Evolutionary conservation across 2,797 vertebrate genomes (phyloP).

Genomic region (Hafferia zeledoni): DNA sequence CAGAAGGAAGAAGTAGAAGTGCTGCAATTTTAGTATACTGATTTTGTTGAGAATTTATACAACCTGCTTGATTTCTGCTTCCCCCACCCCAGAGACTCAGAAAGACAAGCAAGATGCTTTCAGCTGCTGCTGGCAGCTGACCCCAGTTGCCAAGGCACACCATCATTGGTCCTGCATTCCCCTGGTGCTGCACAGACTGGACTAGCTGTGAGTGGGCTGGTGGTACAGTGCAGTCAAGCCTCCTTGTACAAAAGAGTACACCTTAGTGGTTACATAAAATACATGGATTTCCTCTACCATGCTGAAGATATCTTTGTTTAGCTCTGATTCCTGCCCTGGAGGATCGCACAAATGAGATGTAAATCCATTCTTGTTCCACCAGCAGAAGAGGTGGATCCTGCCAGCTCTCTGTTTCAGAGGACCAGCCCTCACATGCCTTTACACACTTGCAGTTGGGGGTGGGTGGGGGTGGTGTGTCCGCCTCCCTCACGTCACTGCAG

Average conservation of each 20-base stretch:
- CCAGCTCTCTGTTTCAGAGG: not conserved
- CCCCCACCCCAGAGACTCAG: not conserved
- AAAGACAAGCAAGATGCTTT: not conserved
- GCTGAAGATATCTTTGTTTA: not conserved
- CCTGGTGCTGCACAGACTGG: fast-evolving
- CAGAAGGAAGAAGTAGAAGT: conserved; percentile 10
- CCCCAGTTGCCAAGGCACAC: fast-evolving
- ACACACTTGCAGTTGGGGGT: not conserved
- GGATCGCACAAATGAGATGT: not conserved
- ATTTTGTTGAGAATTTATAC: conserved; percentile 13
- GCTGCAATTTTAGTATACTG: not conserved
- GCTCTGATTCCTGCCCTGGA: not conserved
- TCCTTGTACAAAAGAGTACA: not conserved
- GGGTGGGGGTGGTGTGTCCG: not conserved
- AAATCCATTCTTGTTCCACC: not conserved
- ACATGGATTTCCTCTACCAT: not conserved
- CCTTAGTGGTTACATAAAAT: not conserved
- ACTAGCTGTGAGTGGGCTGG: fast-evolving
- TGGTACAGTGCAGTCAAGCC: fast-evolving
- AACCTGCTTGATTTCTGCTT: not conserved
- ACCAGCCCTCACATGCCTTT: not conserved
- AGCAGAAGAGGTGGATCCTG: not conserved
- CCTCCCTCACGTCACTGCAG: not conserved
- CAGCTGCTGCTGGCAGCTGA: not conserved
- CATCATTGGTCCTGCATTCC: fast-evolving